Evolutionary conservation across 2,797 vertebrate genomes (phyloP).

Genomic region (Eulemur mongoz): DNA sequence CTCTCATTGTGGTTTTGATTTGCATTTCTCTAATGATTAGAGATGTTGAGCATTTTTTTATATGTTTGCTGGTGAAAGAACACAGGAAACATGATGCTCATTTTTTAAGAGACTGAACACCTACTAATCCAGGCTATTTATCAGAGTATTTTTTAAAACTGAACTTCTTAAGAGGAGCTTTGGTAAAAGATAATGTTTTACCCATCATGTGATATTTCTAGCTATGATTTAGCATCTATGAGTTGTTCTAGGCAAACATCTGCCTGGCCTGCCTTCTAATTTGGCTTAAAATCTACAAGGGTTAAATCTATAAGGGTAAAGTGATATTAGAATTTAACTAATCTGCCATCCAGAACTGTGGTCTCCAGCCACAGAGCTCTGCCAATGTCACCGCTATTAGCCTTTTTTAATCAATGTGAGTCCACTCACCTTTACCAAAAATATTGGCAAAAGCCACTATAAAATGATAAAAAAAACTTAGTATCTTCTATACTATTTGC

Average conservation of each 20-base stretch:
- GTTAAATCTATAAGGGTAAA: background rate
- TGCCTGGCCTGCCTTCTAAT: background rate
- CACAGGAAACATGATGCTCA: too few species aligned
- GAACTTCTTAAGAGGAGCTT: background rate
- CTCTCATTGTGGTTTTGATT: too few species aligned
- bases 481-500: background rate
- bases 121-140: background rate
- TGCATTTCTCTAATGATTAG: too few species aligned
- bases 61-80: too few species aligned
- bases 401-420: background rate
- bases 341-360: background rate
- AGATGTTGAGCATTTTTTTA: too few species aligned
- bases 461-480: background rate
- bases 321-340: background rate
- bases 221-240: background rate
- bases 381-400: background rate
- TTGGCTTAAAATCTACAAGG: background rate
- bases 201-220: background rate
- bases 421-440: background rate
- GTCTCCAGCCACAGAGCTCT: too few species aligned
- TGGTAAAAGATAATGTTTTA: background rate
- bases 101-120: background rate
- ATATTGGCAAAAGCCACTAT: background rate
- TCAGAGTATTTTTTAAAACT: background rate
- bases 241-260: background rate